Evolutionary conservation across 1,140 invertebrate species (phyloP), one percentile per base, ranked within the genome.

Genomic region (Apocrypta bakeri): DNA sequence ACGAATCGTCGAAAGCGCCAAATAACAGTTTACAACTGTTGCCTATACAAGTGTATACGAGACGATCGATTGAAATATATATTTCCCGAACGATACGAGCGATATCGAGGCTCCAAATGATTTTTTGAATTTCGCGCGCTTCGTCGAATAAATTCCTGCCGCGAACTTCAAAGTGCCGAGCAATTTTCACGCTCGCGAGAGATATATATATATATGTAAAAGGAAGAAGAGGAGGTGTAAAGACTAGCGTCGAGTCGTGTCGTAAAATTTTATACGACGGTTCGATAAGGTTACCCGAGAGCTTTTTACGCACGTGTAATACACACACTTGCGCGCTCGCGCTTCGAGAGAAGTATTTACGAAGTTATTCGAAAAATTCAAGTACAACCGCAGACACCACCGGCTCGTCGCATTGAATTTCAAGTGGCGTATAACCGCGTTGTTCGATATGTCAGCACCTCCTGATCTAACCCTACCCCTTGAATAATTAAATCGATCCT

Each of bases 191-290:
- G 40, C n/a, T n/a, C n/a, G n/a, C n/a, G n/a, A n/a, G n/a, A n/a
- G n/a, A n/a, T n/a, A n/a, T n/a, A n/a, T n/a, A n/a, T n/a, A n/a
- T n/a, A n/a, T n/a, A n/a, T n/a, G n/a, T n/a, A n/a, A 31, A 29
- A 74, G 61, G 61, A 12, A 74, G 61, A 31, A 14, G 72, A 56
- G 27, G 42, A 48, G 48, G 27, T 6, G 72, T 74, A 56, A 74
- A 56, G 42, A 48, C 72, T 42, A 25, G 25, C 72, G 25, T 29
- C 72, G 11, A 21, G 17, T 74, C 40, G 42, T n/a, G n/a, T 74
- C 72, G 72, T 74, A 74, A 74, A 74, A 74, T 74, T 74, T 74
- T 74, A 74, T 42, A 42, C 63, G 24, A 0, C 63, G 63, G 63
- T 37, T 66, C 63, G n/a, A n/a, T n/a, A 27, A 66, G 27, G 63